Base-by-base conservation (phyloP, 2,113 vertebrate genomes). In the Ivindomyrus marchei region DNA sequence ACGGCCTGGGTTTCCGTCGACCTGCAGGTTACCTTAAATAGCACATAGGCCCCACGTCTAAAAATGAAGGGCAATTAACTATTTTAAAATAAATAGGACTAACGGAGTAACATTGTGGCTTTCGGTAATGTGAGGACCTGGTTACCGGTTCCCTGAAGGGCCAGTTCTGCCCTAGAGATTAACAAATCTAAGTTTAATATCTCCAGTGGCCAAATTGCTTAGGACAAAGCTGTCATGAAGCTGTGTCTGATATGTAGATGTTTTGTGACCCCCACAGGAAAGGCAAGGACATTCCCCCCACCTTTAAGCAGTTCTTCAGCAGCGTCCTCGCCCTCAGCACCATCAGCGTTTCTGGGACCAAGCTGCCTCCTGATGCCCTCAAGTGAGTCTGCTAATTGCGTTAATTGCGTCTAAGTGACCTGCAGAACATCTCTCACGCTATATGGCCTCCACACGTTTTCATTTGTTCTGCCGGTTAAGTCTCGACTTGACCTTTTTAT, bases 241-340 rank as follows among this genome's bases (percentile, higher is more conserved):
- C 62, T 4, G 31, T 19, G 70, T 42, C 74, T 80, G 36, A 80
- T 7, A 2, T 17, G 74, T 80, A 6, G n/a, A 42, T 15, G 36
- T 42, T 39, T 85, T 46, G 52, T 1, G n/a, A 42, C 36, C 36
- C 11, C 39, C 5, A 47, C 92, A 99, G 98, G 94, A 99, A 99
- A 96, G 97, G 97, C 89, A 99, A 98, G 95, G 98, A 99, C 90
- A 96, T 98, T 0, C 97, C 98, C 58, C 97, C 96, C 0, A 97
- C 98, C 4, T 99, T 99, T 93, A 99, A 98, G 94, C 97, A 98
- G 93, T 99, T 99, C 95, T 99, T 99, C 94, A 99, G 98, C 95
- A 98, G 98, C 80, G 97, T 97, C 21, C 91, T 97, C 94, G 95
- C 97, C 92, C 96, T 99, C 94, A 96, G 93, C 92, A 97, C 96